Conservation (phyloP, 2,797 vertebrate genomes). For the Macropodus opercularis region DNA sequence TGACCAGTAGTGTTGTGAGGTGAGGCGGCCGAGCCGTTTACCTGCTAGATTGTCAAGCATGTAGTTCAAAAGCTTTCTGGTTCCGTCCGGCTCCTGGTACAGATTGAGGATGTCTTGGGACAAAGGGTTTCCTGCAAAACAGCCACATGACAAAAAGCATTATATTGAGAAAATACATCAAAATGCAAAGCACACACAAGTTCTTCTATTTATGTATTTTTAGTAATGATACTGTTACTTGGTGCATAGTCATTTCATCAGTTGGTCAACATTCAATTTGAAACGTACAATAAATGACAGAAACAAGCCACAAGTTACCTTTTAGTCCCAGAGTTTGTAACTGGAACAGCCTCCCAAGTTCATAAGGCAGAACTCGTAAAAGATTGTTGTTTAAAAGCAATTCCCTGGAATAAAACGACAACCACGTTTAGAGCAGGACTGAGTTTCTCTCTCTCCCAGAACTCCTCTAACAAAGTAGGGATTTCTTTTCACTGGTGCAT, state of each 20-base stretch:
- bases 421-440: neutral
- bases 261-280: neutral
- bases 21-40: conserved; percentile 50
- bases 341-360: conserved; percentile 99
- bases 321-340: conserved; percentile 97
- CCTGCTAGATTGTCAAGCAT: conserved; percentile 99
- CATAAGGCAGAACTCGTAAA: conserved; percentile 99
- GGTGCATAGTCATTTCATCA: no score
- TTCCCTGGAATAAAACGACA: conserved; percentile 85
- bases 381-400: conserved; percentile 99
- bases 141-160: neutral
- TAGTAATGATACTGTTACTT: neutral
- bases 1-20: neutral
- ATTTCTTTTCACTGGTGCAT: neutral
- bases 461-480: neutral
- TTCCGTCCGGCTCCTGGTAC: conserved; percentile 98
- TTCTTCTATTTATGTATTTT: no score
- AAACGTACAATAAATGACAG: neutral
- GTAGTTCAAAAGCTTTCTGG: conserved; percentile 98
- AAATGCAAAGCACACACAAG: neutral
- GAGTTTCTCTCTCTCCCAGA: neutral
- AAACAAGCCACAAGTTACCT: conserved; percentile 75
- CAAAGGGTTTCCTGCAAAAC: conserved; percentile 93
- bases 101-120: conserved; percentile 98
- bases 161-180: neutral